Percentiles rank a stretch among this genome's conserved stretches.
These are phyloP conservation scores for Halocynthia roretzi DNA, from an alignment of 23 tunicate genomes.

Conservation along the genomic window DNA sequence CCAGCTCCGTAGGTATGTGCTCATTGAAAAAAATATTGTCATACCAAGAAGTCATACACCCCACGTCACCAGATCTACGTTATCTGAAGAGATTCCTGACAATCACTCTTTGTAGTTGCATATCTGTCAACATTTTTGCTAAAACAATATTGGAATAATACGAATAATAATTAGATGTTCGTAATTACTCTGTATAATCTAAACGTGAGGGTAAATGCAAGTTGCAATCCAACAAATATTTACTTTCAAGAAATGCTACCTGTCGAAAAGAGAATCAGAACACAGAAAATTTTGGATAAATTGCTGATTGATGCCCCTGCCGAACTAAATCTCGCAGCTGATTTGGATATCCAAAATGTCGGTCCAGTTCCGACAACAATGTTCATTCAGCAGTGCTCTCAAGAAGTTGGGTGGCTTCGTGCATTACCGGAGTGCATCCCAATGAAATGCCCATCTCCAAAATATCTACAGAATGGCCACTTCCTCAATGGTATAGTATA, in stretches of 20 bases:
- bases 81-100: too few relatives aligned
- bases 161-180: too few relatives aligned
- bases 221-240: too few relatives aligned
- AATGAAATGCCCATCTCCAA: slow-evolving; percentile 23
- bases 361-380: slow-evolving; percentile 5
- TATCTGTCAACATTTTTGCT: too few relatives aligned
- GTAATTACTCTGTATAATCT: too few relatives aligned
- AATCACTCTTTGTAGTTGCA: too few relatives aligned
- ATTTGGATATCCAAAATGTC: not conserved
- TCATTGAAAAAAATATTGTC: too few relatives aligned
- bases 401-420: slow-evolving; percentile 26
- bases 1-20: too few relatives aligned
- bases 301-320: slow-evolving; percentile 4
- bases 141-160: too few relatives aligned
- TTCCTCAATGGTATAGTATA: slow-evolving; percentile 15
- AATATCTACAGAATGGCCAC: slow-evolving; percentile 21
- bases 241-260: not conserved
- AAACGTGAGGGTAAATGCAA: too few relatives aligned
- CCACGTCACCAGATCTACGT: too few relatives aligned
- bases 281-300: slow-evolving; percentile 5
- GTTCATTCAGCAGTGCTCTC: slow-evolving; percentile 19
- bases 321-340: not conserved
- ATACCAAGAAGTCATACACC: too few relatives aligned
- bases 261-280: not conserved
- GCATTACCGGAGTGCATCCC: slow-evolving; percentile 30